Base-by-base conservation (phyloP, 1,140 invertebrate species). In the Phocides pigmalion region DNA sequence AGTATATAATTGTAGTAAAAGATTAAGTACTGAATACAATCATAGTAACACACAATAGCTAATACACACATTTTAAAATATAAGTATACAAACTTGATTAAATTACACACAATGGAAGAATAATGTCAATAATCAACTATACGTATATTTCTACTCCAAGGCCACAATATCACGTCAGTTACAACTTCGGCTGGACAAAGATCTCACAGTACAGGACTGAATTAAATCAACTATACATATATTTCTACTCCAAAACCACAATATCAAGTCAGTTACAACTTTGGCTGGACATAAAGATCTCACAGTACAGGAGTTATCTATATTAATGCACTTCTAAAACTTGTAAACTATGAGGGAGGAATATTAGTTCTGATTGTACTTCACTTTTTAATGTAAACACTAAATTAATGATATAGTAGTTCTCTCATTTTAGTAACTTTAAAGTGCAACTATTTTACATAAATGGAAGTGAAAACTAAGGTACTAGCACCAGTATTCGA, bases 81-180 rank as follows among this genome's bases (percentile, higher is more conserved):
- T 44, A 28, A 12, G 4, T 47, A 59, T 54, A 54, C 44, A 59
- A 59, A 59, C 14, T 59, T 39, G 37, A 16, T 59, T 46, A 17
- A 59, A 47, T 59, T 22, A 32, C 42, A 59, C 22, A 56, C 53
- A 54, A 25, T 58, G 53, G 53, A 58, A 58, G 53, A 44, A 44
- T 32, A 54, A 54, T 41, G 51, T 53, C n/a, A 32, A 41, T 54
- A 37, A 54, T n/a, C 20, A 37, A 25, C 41, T 32, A 58, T 41
- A 28, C 54, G 25, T 28, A 58, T 58, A 58, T 44, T 58, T 58
- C 54, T 58, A 58, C 20, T 44, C 19, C 22, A 58, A 58, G 54
- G 54, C 54, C 54, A 58, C 54, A 44, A 44, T 58, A 58, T 58
- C 54, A 58, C 54, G 19, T 58, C 41, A 41, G 54, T 58, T 58